Conservation (phyloP, 2,797 vertebrate genomes). For the Danio choprae region DNA sequence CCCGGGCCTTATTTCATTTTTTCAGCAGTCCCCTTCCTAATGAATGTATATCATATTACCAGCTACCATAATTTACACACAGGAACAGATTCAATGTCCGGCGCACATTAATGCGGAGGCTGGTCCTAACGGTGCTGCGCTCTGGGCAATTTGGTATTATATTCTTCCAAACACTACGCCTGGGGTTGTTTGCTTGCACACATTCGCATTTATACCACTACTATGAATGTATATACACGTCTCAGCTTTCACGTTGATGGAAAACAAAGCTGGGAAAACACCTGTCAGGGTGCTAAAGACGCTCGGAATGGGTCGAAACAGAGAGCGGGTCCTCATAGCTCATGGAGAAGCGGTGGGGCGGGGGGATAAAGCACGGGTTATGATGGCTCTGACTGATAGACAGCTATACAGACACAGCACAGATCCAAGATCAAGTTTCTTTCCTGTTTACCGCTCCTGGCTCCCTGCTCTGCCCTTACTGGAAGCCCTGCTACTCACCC, state of each 20-base stretch:
- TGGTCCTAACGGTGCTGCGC: slow-evolving; percentile 22
- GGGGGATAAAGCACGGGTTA: slow-evolving; percentile 47
- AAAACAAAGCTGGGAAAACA: slow-evolving; percentile 39
- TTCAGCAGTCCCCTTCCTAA: slow-evolving; percentile 59
- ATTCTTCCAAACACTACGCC: slow-evolving; percentile 43
- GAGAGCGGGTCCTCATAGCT: slow-evolving; percentile 9
- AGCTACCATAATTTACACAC: slow-evolving; percentile 62
- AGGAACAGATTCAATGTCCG: slow-evolving; percentile 58
- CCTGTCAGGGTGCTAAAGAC: slow-evolving; percentile 38
- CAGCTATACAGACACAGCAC: slow-evolving; percentile 71
- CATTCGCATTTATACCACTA: slow-evolving; percentile 35
- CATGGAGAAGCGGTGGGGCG: slow-evolving; percentile 34
- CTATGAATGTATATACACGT: slow-evolving; percentile 20
- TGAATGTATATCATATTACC: slow-evolving; percentile 63
- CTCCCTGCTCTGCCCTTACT: slow-evolving; percentile 77
- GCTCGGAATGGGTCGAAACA: slow-evolving; percentile 2
- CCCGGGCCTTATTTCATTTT: slow-evolving; percentile 60
- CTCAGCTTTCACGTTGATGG: slow-evolving; percentile 16
- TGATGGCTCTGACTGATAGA: slow-evolving; percentile 66
- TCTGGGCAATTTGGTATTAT: slow-evolving; percentile 41
- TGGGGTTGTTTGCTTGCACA: slow-evolving; percentile 43
- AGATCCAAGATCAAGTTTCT: slow-evolving; percentile 84
- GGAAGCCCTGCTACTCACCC: slow-evolving; percentile 80
- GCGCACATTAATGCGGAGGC: slow-evolving; percentile 50
- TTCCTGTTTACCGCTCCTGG: slow-evolving; percentile 83